phyloP scores from a whole-genome alignment of 2,113 vertebrate species.

The Siniperca knerii region DNA sequence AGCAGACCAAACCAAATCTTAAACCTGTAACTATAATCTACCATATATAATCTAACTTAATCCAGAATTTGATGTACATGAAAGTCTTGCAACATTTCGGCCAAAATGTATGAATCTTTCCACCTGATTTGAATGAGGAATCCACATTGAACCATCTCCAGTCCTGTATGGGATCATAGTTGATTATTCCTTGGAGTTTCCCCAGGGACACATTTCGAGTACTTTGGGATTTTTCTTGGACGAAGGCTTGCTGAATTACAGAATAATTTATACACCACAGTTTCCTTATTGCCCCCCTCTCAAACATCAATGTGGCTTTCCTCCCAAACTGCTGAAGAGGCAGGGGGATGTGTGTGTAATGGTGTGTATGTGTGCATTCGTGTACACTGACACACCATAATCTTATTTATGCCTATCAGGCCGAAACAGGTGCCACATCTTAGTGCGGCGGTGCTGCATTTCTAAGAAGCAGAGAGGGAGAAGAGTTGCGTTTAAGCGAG shows the following conservation, averaged over 20 bases:
- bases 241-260: constrained; percentile 41
- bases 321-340: constrained; percentile 70
- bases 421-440: constrained; percentile 58
- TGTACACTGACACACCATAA: constrained; percentile 39
- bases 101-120: not conserved
- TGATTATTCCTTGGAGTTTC: constrained; percentile 39
- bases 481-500: not conserved
- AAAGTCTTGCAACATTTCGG: not conserved
- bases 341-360: constrained; percentile 16
- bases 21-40: no score
- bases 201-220: constrained; percentile 50
- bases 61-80: not conserved
- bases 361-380: not conserved
- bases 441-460: constrained; percentile 3
- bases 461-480: constrained; percentile 33
- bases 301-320: constrained; percentile 59
- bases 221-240: constrained; percentile 57
- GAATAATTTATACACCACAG: constrained; percentile 63
- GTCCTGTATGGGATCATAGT: constrained; percentile 16
- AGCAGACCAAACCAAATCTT: not conserved
- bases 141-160: not conserved
- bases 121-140: not conserved
- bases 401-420: constrained; percentile 60
- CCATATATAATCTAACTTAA: no score
- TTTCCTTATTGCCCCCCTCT: constrained; percentile 51